These are phyloP conservation scores for Drosophila tropicalis DNA, from an alignment of 1,140 invertebrate genomes.

Conservation along the genomic window DNA sequence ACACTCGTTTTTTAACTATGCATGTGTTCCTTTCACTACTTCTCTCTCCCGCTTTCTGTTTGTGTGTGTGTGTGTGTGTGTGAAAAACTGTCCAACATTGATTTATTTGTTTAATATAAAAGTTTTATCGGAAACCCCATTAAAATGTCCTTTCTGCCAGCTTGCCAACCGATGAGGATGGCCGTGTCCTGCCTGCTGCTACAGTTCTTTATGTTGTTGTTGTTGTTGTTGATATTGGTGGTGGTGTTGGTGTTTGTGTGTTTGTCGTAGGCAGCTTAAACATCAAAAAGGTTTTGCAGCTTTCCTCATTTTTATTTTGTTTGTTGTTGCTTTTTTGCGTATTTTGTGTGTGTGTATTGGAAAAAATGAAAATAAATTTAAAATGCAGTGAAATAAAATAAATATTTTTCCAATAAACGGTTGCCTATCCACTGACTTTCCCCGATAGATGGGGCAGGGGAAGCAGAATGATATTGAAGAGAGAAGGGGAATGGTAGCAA, in stretches of 20 bases:
- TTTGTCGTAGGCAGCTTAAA: slow-evolving; percentile 80
- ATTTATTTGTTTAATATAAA: slow-evolving; percentile 83
- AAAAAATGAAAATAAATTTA: slow-evolving; percentile 79
- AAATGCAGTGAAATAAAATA: slow-evolving; percentile 79
- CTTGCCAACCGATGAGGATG: slow-evolving; percentile 54
- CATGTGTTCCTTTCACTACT: slow-evolving; percentile 22
- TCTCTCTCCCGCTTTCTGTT: slow-evolving; percentile 6
- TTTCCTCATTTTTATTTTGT: slow-evolving; percentile 21
- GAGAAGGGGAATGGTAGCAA: slow-evolving; percentile 1
- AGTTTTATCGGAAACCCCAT: slow-evolving; percentile 82
- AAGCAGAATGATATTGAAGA: not conserved
- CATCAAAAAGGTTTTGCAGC: slow-evolving; percentile 77
- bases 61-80: slow-evolving; percentile 59
- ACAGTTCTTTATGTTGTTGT: slow-evolving; percentile 24
- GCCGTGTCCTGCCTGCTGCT: slow-evolving; percentile 32
- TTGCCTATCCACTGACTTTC: slow-evolving; percentile 53
- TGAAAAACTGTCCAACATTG: slow-evolving; percentile 79
- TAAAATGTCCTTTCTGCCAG: slow-evolving; percentile 82
- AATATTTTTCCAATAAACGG: slow-evolving; percentile 78
- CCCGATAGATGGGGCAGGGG: not conserved
- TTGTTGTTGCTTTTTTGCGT: slow-evolving; percentile 65
- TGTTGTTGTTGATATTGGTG: slow-evolving; percentile 33
- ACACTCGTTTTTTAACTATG: slow-evolving; percentile 73
- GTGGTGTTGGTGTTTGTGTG: slow-evolving; percentile 53
- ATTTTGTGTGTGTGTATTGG: slow-evolving; percentile 63